Evolutionary conservation across 2,797 vertebrate genomes (phyloP), one percentile per base, ranked within the genome.

Genomic region (Eremophila alpestris): DNA sequence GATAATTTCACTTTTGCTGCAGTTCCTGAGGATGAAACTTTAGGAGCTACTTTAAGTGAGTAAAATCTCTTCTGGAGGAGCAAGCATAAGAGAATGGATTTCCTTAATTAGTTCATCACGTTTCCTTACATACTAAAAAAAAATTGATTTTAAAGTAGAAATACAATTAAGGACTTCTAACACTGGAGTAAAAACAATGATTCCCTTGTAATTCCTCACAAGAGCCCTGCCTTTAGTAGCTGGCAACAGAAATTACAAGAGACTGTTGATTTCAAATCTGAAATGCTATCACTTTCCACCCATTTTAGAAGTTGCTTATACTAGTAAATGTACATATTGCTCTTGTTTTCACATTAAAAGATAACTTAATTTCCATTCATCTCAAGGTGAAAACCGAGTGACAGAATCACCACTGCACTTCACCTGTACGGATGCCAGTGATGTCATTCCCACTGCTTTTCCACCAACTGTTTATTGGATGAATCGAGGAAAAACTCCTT

Each of bases 1-100:
- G 97, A 98, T 83, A 98, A 97, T 51, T 94, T 96, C 5, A 70
- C 94, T 89, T 73, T 88, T 67, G 90, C 83, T 18, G 96, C 97
- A 22, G 97, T 68, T 55, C 95, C 90, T 23, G 97, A 78, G 24
- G 92, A 18, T 82, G 98, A 97, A 89, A 96, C 95, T 97, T 98
- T 99, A 95, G 97, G 98, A 68, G 98, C 98, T 96, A 98, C 98
- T 97, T 98, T 98, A 58, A 99, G 98, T 24, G 98, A 99, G 51
- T 99, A 99, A 97, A 99, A 98, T 91, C 98, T 98, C 27, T 96
- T 98, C 99, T 99, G 97, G 81, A 97, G 96, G 7, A 94, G 13
- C 85, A 80, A 94, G 24, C n/a, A 85, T 19, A 90, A 78, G 7
- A 92, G 26, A 93, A 80, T 4, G 5, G 23, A 68, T 65, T 89